A percentile compares a stretch with the other conserved stretches of the same genome.
Conservation (phyloP, 2,797 vertebrate species). For the Chaetophractus vellerosus region DNA sequence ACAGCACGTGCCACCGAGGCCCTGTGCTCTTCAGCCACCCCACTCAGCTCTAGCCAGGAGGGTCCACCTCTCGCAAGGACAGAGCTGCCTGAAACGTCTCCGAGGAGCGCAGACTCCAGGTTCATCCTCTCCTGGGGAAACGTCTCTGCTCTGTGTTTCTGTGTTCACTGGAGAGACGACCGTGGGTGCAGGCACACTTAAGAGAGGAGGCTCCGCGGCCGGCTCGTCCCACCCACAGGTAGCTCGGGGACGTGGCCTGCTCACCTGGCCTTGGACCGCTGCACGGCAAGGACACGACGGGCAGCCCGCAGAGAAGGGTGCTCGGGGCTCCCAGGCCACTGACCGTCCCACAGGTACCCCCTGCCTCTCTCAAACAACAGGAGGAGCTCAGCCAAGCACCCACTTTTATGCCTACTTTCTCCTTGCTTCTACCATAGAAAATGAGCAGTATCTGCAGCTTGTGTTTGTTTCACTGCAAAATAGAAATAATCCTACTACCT, state of each 20-base stretch:
- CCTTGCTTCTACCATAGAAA: neutral
- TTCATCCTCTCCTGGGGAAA: neutral
- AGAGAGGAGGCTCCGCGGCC: too few species aligned
- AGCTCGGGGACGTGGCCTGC: too few species aligned
- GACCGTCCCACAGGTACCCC: too few species aligned
- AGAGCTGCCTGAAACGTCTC: neutral
- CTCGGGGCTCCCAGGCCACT: too few species aligned
- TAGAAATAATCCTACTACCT: neutral
- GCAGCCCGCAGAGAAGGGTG: rapidly evolving
- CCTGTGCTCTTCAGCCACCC: too few species aligned
- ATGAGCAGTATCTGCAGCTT: neutral
- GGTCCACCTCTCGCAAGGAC: neutral
- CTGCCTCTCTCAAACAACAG: neutral
- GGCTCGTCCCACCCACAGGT: too few species aligned
- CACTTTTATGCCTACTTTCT: neutral
- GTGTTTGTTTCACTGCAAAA: neutral
- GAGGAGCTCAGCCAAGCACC: neutral
- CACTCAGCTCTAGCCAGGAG: too few species aligned
- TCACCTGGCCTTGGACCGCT: too few species aligned
- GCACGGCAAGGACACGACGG: neutral
- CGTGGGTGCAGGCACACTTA: neutral
- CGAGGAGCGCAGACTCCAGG: neutral
- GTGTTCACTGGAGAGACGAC: neutral
- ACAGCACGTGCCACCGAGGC: too few species aligned
- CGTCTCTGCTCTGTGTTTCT: neutral